Conservation (phyloP, 2,113 vertebrate genomes). For the Corythornis vintsioides region DNA sequence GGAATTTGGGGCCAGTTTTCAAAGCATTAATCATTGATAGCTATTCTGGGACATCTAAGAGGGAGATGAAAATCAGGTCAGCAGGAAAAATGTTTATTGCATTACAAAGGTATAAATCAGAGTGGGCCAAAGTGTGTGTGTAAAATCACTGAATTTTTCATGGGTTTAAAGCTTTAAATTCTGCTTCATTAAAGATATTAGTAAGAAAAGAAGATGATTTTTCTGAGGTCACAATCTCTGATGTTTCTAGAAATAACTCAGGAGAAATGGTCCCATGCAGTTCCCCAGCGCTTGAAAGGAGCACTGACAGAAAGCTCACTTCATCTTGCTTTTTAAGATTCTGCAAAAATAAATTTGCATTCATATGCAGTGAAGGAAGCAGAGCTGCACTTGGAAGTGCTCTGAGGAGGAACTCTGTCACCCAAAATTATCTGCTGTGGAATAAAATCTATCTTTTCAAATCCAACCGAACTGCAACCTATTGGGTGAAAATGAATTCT, state of each 20-base stretch:
- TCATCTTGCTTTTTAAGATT: neutral
- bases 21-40: conserved; percentile 9
- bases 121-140: neutral
- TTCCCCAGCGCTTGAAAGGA: neutral
- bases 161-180: conserved; percentile 8
- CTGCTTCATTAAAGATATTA: neutral
- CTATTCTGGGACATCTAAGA: neutral
- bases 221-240: neutral
- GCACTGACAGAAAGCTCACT: neutral
- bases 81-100: conserved; percentile 10
- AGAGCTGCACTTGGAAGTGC: neutral
- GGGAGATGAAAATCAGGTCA: conserved; percentile 3
- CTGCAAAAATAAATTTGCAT: neutral
- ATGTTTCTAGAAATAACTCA: neutral
- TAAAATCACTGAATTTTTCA: conserved; percentile 13
- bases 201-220: neutral
- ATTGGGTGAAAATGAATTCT: neutral
- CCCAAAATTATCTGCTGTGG: neutral
- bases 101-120: conserved; percentile 49
- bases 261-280: neutral
- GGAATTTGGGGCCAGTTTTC: conserved; percentile 26
- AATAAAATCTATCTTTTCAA: neutral
- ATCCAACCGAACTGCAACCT: neutral
- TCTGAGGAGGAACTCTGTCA: neutral
- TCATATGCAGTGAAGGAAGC: neutral